phyloP scores from a whole-genome alignment of 1,140 invertebrate genomes.

The Mizuhopecten yessoensis region DNA sequence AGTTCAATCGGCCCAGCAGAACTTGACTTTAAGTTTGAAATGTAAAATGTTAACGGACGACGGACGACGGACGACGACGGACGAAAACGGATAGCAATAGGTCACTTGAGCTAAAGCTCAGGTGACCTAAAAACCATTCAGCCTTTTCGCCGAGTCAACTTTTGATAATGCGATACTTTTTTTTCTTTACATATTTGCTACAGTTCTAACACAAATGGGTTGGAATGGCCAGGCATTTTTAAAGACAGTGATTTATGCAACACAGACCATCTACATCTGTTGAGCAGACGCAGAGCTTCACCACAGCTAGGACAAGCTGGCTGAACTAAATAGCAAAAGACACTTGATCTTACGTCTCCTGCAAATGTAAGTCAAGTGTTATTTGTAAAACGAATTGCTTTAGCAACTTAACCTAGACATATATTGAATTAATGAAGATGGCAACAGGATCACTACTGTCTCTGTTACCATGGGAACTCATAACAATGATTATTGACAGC shows the following conservation, averaged over 20 bases:
- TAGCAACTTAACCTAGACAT: background rate
- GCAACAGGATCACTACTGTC: background rate
- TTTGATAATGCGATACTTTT: no score
- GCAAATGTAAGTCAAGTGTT: slow-evolving; percentile 1
- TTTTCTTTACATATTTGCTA: no score
- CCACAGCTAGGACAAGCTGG: background rate
- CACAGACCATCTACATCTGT: no score
- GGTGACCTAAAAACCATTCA: no score
- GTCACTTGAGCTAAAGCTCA: no score
- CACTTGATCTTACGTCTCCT: background rate
- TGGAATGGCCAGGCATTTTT: background rate
- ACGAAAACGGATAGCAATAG: no score
- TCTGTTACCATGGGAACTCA: background rate
- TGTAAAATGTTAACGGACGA: no score
- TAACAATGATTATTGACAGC: background rate
- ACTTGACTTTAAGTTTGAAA: no score
- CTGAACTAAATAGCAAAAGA: background rate
- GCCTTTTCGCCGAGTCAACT: no score
- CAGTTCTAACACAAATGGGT: background rate
- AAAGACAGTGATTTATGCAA: background rate
- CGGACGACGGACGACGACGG: no score
- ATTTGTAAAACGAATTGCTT: slow-evolving; percentile 21
- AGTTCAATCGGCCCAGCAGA: no score
- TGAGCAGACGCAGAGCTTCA: no score
- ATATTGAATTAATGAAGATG: background rate